A percentile compares a stretch with the other conserved stretches of the same genome.
Conservation (phyloP, 1,140 invertebrate species). For the Hormaphis cornu region DNA sequence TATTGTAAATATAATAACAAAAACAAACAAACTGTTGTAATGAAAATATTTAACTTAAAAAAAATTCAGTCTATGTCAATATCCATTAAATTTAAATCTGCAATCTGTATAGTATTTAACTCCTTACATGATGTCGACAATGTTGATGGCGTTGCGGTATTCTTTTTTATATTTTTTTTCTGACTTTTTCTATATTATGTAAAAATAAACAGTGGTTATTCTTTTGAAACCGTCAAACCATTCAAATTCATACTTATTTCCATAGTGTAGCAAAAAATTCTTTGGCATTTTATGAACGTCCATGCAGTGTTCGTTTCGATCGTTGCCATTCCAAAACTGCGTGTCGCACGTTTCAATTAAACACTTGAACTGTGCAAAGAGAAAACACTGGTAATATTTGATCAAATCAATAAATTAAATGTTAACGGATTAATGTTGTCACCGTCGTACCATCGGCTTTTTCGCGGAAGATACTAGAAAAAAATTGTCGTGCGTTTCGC, state of each 20-base stretch:
- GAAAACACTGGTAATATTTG: not conserved
- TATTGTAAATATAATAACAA: no score
- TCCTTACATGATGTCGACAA: not conserved
- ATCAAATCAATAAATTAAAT: not conserved
- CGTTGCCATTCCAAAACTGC: slow-evolving; percentile 1
- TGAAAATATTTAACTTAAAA: no score
- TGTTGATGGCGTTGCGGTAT: not conserved
- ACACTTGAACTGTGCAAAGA: not conserved
- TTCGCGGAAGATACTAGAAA: not conserved
- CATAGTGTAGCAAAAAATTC: not conserved
- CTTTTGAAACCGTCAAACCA: not conserved
- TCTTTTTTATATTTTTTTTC: not conserved
- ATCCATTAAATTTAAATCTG: not conserved
- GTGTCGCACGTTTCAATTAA: not conserved
- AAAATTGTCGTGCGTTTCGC: slow-evolving; percentile 21
- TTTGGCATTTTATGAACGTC: not conserved
- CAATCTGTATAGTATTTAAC: no score
- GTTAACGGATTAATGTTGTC: not conserved
- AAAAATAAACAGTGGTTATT: not conserved
- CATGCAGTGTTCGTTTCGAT: not conserved
- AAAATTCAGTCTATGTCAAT: slow-evolving; percentile 10
- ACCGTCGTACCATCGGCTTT: slow-evolving; percentile 10
- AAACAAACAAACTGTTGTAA: not conserved
- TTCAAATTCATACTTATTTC: not conserved
- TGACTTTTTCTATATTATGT: not conserved